A percentile compares a stretch with the other conserved stretches of the same genome.
Evolutionary conservation across 2,888 invertebrate species (phyloP).

Genomic region (Brenthis hecate): DNA sequence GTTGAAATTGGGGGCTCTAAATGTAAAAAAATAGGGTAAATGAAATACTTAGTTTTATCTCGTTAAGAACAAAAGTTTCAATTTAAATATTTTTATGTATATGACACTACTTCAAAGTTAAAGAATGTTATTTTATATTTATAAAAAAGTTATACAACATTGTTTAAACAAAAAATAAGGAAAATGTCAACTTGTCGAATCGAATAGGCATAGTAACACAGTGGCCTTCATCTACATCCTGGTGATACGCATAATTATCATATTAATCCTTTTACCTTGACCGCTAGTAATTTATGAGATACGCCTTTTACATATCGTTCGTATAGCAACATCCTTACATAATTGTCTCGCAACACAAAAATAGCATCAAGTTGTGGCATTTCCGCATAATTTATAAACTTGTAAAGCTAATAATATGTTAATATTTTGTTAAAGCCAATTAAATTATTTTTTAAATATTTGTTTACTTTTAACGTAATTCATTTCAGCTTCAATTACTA

Average conservation of each 20-base stretch:
- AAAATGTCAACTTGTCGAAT: slow-evolving; percentile 22
- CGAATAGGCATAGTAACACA: slow-evolving; percentile 40
- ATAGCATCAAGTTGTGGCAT: slow-evolving; percentile 17
- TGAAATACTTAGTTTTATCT: too few species aligned
- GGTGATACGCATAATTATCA: slow-evolving; percentile 58
- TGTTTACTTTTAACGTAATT: neutral
- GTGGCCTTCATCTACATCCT: slow-evolving; percentile 69
- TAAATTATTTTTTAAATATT: too few species aligned
- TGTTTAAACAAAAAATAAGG: slow-evolving; percentile 7
- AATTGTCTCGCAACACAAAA: slow-evolving; percentile 26
- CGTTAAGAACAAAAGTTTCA: too few species aligned
- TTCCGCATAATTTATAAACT: slow-evolving; percentile 26
- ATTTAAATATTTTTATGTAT: neutral
- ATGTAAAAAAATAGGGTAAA: slow-evolving; percentile 26
- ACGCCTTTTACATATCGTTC: slow-evolving; percentile 12
- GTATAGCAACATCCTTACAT: slow-evolving; percentile 21
- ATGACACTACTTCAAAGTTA: slow-evolving; percentile 22
- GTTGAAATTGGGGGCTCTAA: slow-evolving; percentile 92
- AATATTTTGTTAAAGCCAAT: neutral
- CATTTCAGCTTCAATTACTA: neutral
- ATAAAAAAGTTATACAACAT: neutral
- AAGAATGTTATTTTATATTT: neutral
- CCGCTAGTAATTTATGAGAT: slow-evolving; percentile 49
- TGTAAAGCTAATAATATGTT: neutral
- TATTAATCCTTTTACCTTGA: slow-evolving; percentile 60